These are phyloP conservation scores for Neodiprion fabricii DNA, from an alignment of 1,140 invertebrate species.

Conservation along the genomic window DNA sequence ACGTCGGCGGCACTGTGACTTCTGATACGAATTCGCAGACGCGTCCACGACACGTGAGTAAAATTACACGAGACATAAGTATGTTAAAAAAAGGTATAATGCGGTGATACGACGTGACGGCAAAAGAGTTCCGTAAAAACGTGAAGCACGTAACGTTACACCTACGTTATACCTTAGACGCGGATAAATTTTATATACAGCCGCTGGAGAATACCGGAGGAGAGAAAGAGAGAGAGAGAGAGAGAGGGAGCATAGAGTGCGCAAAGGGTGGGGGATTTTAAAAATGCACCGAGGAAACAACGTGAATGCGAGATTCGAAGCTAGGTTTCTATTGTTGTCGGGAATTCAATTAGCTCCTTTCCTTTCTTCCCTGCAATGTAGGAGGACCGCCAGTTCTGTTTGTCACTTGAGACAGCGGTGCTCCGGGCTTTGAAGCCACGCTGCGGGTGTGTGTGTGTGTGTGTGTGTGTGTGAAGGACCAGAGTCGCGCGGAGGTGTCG, in stretches of 20 bases:
- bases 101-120: background rate
- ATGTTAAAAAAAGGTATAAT: no score
- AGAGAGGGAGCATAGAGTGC: constrained; percentile 11
- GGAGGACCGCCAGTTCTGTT: background rate
- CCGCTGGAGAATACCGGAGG: constrained; percentile 9
- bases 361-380: background rate
- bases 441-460: background rate
- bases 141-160: no score
- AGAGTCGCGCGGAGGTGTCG: background rate
- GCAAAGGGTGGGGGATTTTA: constrained; percentile 18
- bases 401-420: background rate
- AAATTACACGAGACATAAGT: no score
- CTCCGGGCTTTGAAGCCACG: background rate
- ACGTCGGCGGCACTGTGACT: no score
- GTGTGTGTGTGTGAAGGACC: background rate
- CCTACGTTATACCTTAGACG: no score
- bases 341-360: background rate
- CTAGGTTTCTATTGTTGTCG: background rate
- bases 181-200: no score
- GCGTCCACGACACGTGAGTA: no score
- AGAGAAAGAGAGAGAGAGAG: constrained; percentile 14
- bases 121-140: background rate
- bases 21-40: no score
- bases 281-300: background rate
- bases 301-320: background rate